Percentiles rank a stretch among this genome's conserved stretches.
Evolutionary conservation across 2,888 invertebrate species (phyloP).

Genomic region (Hofmannophila pseudospretella): DNA sequence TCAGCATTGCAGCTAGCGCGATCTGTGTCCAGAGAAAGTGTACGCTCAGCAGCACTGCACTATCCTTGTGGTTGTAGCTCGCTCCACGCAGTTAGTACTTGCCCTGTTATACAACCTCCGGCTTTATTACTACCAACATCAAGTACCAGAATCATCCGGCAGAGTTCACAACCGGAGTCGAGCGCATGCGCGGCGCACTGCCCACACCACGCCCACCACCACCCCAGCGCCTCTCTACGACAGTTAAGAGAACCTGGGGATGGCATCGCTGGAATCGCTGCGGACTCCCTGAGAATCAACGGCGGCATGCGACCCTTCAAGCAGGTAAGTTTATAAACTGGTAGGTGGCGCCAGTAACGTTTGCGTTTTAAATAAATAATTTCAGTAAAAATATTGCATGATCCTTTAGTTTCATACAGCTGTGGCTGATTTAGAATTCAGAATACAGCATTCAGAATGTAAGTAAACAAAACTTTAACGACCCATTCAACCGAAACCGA

Average conservation of each 20-base stretch:
- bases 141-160: constrained; percentile 89
- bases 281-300: constrained; percentile 96
- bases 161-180: constrained; percentile 91
- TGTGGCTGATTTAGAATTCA: too few species aligned
- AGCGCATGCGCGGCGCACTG: constrained; percentile 81
- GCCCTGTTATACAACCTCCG: constrained; percentile 83
- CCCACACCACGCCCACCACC: constrained; percentile 81
- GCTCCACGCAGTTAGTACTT: constrained; percentile 77
- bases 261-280: constrained; percentile 96
- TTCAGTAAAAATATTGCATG: too few species aligned
- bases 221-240: constrained; percentile 90
- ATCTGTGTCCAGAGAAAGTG: constrained; percentile 90
- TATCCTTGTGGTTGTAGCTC: constrained; percentile 79
- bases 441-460: too few species aligned
- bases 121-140: constrained; percentile 85
- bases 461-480: too few species aligned
- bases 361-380: too few species aligned
- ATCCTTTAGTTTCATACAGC: too few species aligned
- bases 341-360: constrained; percentile 59
- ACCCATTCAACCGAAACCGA: neutral
- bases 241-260: constrained; percentile 90
- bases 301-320: constrained; percentile 97
- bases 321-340: constrained; percentile 82
- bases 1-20: constrained; percentile 87
- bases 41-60: constrained; percentile 85